Conservation (phyloP, 2,888 invertebrate species). For the Diaphora mendica region DNA sequence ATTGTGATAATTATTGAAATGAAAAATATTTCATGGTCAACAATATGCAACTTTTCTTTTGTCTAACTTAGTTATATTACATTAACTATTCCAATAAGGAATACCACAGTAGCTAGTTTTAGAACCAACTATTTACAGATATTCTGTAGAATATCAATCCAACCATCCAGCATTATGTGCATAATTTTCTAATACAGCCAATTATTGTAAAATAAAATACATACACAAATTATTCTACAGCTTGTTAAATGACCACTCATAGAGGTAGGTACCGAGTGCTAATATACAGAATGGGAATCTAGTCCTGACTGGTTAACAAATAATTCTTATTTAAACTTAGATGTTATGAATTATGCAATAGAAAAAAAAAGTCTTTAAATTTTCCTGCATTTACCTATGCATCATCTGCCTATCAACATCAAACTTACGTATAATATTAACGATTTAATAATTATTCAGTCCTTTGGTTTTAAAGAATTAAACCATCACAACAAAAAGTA, state of each 20-base stretch:
- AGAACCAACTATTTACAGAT: conserved; percentile 49
- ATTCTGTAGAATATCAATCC: conserved; percentile 45
- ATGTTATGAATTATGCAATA: neutral
- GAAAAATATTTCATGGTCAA: conserved; percentile 70
- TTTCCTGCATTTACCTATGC: no score
- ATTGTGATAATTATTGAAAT: conserved; percentile 70
- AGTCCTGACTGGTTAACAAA: neutral
- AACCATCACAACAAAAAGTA: conserved; percentile 5
- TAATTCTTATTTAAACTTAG: neutral
- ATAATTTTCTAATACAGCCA: conserved; percentile 49
- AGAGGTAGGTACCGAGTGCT: conserved; percentile 48
- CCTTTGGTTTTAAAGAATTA: conserved; percentile 30
- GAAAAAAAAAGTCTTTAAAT: neutral
- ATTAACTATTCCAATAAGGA: conserved; percentile 53
- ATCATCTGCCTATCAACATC: neutral
- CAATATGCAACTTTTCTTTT: conserved; percentile 65
- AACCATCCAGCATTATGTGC: conserved; percentile 42
- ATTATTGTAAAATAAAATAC: conserved; percentile 47
- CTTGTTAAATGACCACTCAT: conserved; percentile 48
- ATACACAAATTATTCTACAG: conserved; percentile 49
- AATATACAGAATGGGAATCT: neutral
- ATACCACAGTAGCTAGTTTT: conserved; percentile 70
- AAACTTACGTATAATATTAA: conserved; percentile 9
- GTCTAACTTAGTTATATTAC: conserved; percentile 58
- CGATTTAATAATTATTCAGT: conserved; percentile 35